phyloP scores from a whole-genome alignment of 2,113 vertebrate species.

The Arothron firmamentum region DNA sequence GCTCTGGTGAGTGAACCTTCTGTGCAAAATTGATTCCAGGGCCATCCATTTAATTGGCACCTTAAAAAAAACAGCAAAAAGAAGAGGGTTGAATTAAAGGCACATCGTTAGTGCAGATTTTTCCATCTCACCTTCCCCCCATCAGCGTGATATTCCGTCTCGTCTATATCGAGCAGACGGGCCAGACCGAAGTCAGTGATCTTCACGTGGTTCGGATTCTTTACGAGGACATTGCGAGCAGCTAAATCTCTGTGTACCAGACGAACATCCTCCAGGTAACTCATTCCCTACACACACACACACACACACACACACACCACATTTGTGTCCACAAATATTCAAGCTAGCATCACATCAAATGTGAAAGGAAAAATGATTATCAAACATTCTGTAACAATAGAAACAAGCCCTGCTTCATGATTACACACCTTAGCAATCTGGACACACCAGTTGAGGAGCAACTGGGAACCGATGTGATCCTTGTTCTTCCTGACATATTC shows the following conservation, averaged over 20 bases:
- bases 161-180: slow-evolving; percentile 89
- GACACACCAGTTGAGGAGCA: slow-evolving; percentile 97
- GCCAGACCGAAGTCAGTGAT: slow-evolving; percentile 96
- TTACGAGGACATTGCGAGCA: slow-evolving; percentile 92
- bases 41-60: slow-evolving; percentile 99
- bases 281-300: slow-evolving; percentile 84
- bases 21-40: slow-evolving; percentile 90
- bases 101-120: background rate
- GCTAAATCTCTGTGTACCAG: slow-evolving; percentile 95
- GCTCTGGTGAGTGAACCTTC: slow-evolving; percentile 96
- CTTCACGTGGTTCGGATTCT: slow-evolving; percentile 94
- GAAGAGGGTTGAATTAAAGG: background rate
- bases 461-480: slow-evolving; percentile 89
- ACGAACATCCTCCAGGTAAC: slow-evolving; percentile 90
- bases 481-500: slow-evolving; percentile 94
- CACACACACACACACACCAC: background rate
- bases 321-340: slow-evolving; percentile 23
- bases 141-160: slow-evolving; percentile 94
- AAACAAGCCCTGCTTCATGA: background rate
- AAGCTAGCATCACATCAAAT: slow-evolving; percentile 29
- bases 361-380: slow-evolving; percentile 19
- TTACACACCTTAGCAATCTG: slow-evolving; percentile 91
- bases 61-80: slow-evolving; percentile 59
- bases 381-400: background rate
- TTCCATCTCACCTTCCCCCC: slow-evolving; percentile 86